phyloP scores from a whole-genome alignment of 2,113 vertebrate genomes.

The Myxocyprinus asiaticus region DNA sequence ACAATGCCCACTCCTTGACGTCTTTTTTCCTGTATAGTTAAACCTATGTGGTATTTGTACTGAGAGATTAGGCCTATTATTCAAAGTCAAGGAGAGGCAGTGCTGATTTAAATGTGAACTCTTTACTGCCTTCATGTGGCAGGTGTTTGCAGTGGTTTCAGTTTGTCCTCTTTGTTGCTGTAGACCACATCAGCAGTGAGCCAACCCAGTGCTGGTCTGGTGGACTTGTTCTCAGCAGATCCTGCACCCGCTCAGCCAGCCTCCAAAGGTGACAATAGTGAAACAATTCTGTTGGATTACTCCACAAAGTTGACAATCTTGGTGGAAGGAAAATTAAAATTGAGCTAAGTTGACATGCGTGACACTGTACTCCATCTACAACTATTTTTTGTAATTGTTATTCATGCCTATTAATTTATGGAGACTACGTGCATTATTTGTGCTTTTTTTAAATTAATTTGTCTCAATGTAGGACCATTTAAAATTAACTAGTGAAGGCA shows the following conservation, averaged over 20 bases:
- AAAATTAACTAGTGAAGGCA: no score
- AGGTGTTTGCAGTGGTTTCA: constrained; percentile 15
- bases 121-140: constrained; percentile 38
- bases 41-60: background rate
- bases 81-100: background rate
- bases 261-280: constrained; percentile 73
- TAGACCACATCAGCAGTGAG: constrained; percentile 73
- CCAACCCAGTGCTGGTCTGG: constrained; percentile 79
- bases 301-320: background rate
- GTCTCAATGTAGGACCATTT: no score
- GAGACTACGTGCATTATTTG: no score
- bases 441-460: no score
- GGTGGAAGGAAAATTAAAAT: no score
- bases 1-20: background rate
- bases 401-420: no score
- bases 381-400: no score
- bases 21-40: background rate
- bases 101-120: background rate
- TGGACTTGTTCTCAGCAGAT: constrained; percentile 88
- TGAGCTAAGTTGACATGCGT: no score
- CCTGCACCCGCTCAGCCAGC: constrained; percentile 63
- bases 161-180: constrained; percentile 24
- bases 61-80: background rate
- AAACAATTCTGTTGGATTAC: background rate
- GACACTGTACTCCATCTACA: no score